phyloP scores from a whole-genome alignment of 2,888 invertebrate genomes.

The Anagyrus pseudococci region DNA sequence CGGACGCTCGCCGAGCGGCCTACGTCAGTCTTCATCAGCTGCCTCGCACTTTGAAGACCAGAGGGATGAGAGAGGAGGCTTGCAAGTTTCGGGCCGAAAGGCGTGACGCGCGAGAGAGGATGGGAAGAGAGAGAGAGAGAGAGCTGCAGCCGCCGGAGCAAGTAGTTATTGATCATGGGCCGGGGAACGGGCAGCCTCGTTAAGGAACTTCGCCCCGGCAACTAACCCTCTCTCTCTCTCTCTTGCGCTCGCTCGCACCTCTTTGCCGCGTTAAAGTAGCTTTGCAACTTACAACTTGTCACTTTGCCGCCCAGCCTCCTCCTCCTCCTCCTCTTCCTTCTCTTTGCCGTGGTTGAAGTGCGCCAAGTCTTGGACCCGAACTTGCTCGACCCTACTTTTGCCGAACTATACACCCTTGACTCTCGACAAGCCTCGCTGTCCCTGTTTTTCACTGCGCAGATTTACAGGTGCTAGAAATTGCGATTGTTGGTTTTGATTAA shows the following conservation, averaged over 20 bases:
- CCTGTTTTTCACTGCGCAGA: no score
- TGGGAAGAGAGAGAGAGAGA: not conserved
- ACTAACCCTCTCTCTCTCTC: not conserved
- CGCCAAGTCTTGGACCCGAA: no score
- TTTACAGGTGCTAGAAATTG: no score
- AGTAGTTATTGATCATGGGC: conserved; percentile 59
- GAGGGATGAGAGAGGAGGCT: no score
- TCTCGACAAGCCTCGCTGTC: no score
- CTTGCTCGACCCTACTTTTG: no score
- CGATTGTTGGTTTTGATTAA: no score
- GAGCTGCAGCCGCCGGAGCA: conserved; percentile 33
- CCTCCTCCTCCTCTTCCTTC: not conserved
- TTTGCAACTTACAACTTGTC: conserved; percentile 57
- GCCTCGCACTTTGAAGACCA: not conserved
- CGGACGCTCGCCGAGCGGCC: conserved; percentile 1
- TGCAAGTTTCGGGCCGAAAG: conserved; percentile 18
- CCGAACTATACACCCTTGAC: no score
- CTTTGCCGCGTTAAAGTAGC: conserved; percentile 52
- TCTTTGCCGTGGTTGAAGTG: not conserved
- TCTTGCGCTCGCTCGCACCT: conserved; percentile 51
- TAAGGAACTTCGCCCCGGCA: conserved; percentile 45
- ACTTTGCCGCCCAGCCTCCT: conserved; percentile 40
- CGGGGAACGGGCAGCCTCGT: conserved; percentile 56
- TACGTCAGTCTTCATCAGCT: conserved; percentile 29
- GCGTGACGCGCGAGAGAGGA: conserved; percentile 21